These are phyloP conservation scores for Eidolon helvum DNA, from an alignment of 2,113 vertebrate genomes.

Conservation along the genomic window DNA sequence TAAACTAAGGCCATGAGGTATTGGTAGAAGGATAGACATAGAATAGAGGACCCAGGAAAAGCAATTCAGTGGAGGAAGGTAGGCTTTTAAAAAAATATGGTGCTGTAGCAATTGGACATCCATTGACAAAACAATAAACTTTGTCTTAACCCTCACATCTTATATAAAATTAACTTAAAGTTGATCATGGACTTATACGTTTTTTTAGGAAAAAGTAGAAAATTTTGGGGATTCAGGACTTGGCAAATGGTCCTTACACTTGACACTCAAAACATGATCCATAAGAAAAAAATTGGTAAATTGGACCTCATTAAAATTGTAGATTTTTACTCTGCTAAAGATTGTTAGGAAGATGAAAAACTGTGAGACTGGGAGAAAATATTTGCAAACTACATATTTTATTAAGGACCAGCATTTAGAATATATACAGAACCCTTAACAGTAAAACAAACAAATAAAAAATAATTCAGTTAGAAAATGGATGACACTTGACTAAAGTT, in stretches of 20 bases:
- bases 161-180: neutral
- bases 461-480: neutral
- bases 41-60: neutral
- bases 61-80: neutral
- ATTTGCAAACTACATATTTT: neutral
- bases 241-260: neutral
- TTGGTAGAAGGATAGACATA: neutral
- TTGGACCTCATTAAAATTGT: neutral
- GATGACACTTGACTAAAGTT: neutral
- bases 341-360: neutral
- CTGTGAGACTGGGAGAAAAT: neutral
- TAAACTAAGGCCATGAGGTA: neutral
- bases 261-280: neutral
- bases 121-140: neutral
- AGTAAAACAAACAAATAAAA: neutral
- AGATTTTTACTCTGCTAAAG: neutral
- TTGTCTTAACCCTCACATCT: neutral
- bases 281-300: neutral
- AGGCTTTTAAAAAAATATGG: neutral
- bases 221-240: neutral
- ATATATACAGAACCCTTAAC: neutral
- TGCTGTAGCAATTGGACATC: neutral
- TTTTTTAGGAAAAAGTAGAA: neutral
- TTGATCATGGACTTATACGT: neutral
- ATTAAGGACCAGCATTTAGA: neutral